Conservation (phyloP, 2,797 vertebrate species). For the Ctenopoma kingsleyae region DNA sequence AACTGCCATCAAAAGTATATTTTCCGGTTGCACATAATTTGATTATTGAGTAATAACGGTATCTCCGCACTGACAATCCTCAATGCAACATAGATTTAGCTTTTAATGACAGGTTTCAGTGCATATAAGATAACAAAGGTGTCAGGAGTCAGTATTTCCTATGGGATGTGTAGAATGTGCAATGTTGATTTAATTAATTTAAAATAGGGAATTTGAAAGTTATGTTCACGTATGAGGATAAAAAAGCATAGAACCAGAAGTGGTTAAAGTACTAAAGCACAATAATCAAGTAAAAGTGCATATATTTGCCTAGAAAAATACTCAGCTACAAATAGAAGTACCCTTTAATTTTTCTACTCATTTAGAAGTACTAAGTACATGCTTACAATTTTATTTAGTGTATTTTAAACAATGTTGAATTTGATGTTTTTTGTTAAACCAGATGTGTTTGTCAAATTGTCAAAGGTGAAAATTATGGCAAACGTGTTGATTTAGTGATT, state of each 20-base stretch:
- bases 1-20: slow-evolving; percentile 1
- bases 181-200: background rate
- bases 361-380: too few relatives aligned
- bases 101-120: background rate
- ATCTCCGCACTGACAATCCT: background rate
- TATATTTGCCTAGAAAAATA: too few relatives aligned
- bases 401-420: too few relatives aligned
- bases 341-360: too few relatives aligned
- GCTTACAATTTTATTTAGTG: too few relatives aligned
- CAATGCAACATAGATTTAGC: background rate
- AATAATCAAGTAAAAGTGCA: too few relatives aligned
- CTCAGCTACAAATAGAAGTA: too few relatives aligned
- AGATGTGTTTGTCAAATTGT: too few relatives aligned
- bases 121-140: background rate
- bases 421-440: too few relatives aligned
- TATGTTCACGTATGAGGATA: background rate
- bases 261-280: too few relatives aligned
- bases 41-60: slow-evolving; percentile 5
- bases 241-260: background rate
- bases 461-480: too few relatives aligned
- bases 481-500: too few relatives aligned
- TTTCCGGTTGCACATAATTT: slow-evolving; percentile 25
- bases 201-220: background rate
- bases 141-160: background rate
- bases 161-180: background rate